Conservation (phyloP, 2,888 invertebrate species). For the Cloeon dipterum region DNA sequence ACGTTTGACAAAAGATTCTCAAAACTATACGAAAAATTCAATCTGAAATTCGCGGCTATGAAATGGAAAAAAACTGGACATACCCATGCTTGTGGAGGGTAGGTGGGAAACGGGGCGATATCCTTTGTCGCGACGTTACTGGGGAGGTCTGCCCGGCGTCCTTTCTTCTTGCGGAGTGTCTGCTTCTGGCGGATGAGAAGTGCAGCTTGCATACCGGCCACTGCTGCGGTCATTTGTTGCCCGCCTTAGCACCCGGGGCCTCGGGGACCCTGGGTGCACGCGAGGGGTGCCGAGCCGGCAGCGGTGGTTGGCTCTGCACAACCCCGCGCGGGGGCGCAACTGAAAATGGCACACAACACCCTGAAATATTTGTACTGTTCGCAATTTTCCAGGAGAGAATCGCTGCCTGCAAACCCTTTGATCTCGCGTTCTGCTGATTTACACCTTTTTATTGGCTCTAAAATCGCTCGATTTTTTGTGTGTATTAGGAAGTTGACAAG, state of each 20-base stretch:
- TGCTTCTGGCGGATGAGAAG: conserved; percentile 78
- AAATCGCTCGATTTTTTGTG: too few relatives aligned
- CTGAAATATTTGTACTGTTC: too few relatives aligned
- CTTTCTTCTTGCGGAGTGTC: conserved; percentile 61
- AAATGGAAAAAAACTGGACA: too few relatives aligned
- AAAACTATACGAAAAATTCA: too few relatives aligned
- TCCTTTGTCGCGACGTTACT: conserved; percentile 71
- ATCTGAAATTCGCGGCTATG: too few relatives aligned
- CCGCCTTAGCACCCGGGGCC: neutral
- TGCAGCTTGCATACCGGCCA: conserved; percentile 68
- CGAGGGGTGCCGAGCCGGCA: conserved; percentile 16
- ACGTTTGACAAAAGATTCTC: too few relatives aligned
- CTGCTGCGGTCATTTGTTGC: conserved; percentile 6
- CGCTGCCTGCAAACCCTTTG: too few relatives aligned
- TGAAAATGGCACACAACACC: neutral
- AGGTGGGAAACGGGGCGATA: conserved; percentile 70
- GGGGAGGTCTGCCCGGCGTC: conserved; percentile 39
- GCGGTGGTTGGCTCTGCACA: too few relatives aligned
- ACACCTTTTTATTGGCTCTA: too few relatives aligned
- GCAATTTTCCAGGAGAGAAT: too few relatives aligned
- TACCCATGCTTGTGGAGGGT: conserved; percentile 56
- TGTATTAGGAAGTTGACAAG: too few relatives aligned
- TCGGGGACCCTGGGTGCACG: neutral
- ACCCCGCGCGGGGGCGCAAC: neutral
- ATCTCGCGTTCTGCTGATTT: too few relatives aligned